Conservation (phyloP, 2,113 vertebrate species). For the Daphoenositta chrysoptera region DNA sequence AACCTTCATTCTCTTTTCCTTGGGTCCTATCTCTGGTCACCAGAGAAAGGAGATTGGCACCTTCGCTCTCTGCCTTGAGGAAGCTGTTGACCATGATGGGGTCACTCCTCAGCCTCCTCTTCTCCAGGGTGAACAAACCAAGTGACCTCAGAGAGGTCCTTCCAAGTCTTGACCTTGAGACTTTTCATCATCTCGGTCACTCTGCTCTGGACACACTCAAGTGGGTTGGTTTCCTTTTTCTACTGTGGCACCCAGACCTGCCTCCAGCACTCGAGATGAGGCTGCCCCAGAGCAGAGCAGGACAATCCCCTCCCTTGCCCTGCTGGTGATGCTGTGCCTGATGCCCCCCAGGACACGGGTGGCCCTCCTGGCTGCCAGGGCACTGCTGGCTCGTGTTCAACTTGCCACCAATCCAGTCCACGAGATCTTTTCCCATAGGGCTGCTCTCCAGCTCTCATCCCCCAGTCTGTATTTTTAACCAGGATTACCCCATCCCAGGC, state of each 20-base stretch:
- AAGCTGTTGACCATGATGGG: neutral
- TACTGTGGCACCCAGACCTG: rapidly evolving
- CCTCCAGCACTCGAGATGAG: neutral
- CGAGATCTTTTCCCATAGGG: neutral
- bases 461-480: neutral
- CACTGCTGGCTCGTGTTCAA: neutral
- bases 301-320: rapidly evolving
- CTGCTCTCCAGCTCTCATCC: neutral
- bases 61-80: rapidly evolving
- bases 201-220: neutral
- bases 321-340: neutral
- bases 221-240: neutral
- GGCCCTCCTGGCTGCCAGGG: neutral
- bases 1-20: neutral
- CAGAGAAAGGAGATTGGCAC: neutral
- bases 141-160: neutral
- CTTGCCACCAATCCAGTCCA: neutral
- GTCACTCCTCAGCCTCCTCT: neutral
- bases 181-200: neutral
- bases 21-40: neutral
- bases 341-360: rapidly evolving
- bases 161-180: neutral
- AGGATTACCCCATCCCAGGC: rapidly evolving
- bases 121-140: neutral
- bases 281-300: rapidly evolving